A percentile compares a stretch with the other conserved stretches of the same genome.
Evolutionary conservation across 2,113 vertebrate genomes (phyloP).

Genomic region (Lagenorhynchus albirostris): DNA sequence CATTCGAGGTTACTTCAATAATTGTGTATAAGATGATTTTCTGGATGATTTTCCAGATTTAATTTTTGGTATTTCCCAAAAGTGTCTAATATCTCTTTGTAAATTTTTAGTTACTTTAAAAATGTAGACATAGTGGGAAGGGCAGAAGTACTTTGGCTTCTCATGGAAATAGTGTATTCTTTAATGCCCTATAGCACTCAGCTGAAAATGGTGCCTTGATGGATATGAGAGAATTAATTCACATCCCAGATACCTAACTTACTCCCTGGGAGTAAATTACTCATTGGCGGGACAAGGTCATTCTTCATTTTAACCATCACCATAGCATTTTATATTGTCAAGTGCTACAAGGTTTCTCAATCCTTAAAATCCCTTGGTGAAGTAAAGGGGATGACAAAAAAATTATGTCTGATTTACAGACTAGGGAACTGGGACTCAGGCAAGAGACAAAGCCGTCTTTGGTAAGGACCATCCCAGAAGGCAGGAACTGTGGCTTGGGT

Average conservation of each 20-base stretch:
- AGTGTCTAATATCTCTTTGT: neutral
- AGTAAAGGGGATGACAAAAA: slow-evolving; percentile 58
- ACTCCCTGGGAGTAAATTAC: slow-evolving; percentile 44
- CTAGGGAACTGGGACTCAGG: slow-evolving; percentile 46
- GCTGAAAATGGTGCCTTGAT: neutral
- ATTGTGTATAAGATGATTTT: neutral
- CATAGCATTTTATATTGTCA: slow-evolving; percentile 65
- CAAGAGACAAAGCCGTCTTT: slow-evolving; percentile 58
- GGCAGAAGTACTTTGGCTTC: neutral
- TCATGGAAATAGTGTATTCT: neutral
- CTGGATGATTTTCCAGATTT: neutral
- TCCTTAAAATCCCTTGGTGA: slow-evolving; percentile 53
- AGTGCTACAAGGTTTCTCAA: slow-evolving; percentile 49
- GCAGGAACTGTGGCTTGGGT: neutral
- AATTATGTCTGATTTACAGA: slow-evolving; percentile 70
- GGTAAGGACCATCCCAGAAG: slow-evolving; percentile 50
- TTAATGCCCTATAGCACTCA: neutral
- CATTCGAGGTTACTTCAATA: neutral
- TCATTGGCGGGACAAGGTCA: slow-evolving; percentile 46
- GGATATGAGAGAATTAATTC: slow-evolving; percentile 41
- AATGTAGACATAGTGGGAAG: neutral
- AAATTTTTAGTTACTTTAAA: neutral
- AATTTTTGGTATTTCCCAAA: neutral
- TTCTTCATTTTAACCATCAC: slow-evolving; percentile 68
- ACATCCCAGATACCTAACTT: slow-evolving; percentile 48